Base-by-base conservation (phyloP, 2,888 invertebrate genomes). In the Drosophila lutescens region DNA sequence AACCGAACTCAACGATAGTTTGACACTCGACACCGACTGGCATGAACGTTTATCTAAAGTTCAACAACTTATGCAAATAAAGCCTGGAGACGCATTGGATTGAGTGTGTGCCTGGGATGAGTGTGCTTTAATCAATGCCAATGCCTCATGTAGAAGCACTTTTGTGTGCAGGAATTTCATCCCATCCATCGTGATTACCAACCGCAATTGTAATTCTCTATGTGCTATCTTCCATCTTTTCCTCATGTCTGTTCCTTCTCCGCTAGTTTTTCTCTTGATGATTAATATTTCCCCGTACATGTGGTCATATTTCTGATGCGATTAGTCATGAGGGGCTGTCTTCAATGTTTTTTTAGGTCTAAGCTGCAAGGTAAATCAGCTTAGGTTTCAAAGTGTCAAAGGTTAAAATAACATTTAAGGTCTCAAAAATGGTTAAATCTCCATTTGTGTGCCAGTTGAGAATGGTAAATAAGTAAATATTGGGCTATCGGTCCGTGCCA, bases 21-120 rank as follows among this genome's bases (percentile, higher is more conserved):
- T 69, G 66, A 67, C 65, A 67, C 73, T 76, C 58, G 62, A 71
- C 76, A 74, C 57, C 58, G 63, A 65, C 70, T 66, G 56, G 58
- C 40, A 44, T 38, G 47, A 69, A 40, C 81, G 69, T 81, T 84
- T 84, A 83, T 84, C 82, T 83, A 82, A 80, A 83, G 82, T 83
- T 83, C 82, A 83, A 83, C 82, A 84, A 82, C 82, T 84, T 85
- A 79, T 84, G 81, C 80, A 80, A 84, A 82, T 84, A 66, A 36
- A 41, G 63, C 65, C 63, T 23, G 44, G 38, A 68, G 65, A 56
- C 56, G 40, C 44, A 46, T 46, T n/a, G 40, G 62, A 65, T 51
- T 65, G 61, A 63, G 49, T 23, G 38, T 44, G 34, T 41, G 68
- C 15, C 10, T 77, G 49, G 44, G 44, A 41, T 65, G 78, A 74